Evolutionary conservation across 2,113 vertebrate species (phyloP).

Genomic region (Urocynchramus pylzowi): DNA sequence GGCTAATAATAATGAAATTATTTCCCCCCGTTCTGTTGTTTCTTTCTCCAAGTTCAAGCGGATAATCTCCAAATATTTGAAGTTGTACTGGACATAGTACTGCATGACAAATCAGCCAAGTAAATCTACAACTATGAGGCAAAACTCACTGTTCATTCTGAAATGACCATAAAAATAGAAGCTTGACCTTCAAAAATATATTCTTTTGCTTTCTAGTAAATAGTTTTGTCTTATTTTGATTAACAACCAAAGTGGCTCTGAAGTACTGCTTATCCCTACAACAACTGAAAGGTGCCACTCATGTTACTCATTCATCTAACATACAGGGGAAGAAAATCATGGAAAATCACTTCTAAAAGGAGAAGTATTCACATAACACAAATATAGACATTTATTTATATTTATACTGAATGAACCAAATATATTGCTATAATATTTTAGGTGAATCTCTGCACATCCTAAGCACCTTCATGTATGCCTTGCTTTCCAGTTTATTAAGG

Average conservation of each 20-base stretch:
- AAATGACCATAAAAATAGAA: background rate
- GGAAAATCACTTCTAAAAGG: background rate
- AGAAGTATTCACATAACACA: background rate
- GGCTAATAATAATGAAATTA: background rate
- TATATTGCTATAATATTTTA: background rate
- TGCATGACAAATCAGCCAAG: background rate
- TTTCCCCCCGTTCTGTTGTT: background rate
- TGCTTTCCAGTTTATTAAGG: background rate
- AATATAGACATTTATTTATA: background rate
- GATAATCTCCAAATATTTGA: background rate
- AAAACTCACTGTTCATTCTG: background rate
- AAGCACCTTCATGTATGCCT: background rate
- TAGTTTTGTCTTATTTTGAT: background rate
- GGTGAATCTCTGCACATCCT: background rate
- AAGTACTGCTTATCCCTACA: background rate
- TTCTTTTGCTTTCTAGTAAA: rapidly evolving
- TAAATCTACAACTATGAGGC: background rate
- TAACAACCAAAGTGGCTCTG: background rate
- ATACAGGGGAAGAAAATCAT: background rate
- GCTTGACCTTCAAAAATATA: background rate
- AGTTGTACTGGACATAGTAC: background rate
- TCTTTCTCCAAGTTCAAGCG: rapidly evolving
- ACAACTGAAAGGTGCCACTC: background rate
- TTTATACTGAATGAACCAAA: background rate
- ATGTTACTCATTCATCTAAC: background rate